phyloP scores from a whole-genome alignment of 2,888 invertebrate genomes.

The Aplocera efformata region DNA sequence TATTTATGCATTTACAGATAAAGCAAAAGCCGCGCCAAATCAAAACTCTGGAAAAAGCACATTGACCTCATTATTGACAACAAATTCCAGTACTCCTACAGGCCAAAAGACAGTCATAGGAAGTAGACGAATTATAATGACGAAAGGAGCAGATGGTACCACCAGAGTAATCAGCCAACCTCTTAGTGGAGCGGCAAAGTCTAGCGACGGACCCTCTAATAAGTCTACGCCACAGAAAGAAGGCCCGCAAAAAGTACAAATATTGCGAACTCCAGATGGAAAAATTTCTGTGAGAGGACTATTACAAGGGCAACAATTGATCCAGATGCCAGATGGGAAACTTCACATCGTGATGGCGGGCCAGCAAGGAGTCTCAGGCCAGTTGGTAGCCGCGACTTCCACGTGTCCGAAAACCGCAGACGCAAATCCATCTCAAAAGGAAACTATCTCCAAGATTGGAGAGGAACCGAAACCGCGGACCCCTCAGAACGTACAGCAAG shows the following conservation, averaged over 20 bases:
- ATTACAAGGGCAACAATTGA: slow-evolving; percentile 94
- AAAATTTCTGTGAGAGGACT: slow-evolving; percentile 95
- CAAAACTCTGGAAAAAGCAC: slow-evolving; percentile 82
- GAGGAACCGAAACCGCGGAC: slow-evolving; percentile 28
- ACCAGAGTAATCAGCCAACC: slow-evolving; percentile 83
- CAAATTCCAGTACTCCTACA: slow-evolving; percentile 67
- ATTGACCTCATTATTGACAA: slow-evolving; percentile 83
- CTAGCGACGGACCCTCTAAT: slow-evolving; percentile 42
- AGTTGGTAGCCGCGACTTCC: slow-evolving; percentile 62
- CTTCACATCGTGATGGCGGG: slow-evolving; percentile 89
- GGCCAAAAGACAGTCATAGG: slow-evolving; percentile 84
- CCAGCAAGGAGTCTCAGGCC: slow-evolving; percentile 76
- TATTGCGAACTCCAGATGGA: slow-evolving; percentile 93
- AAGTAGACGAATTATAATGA: slow-evolving; percentile 86
- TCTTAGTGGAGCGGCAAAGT: slow-evolving; percentile 63
- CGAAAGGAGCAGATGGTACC: slow-evolving; percentile 85
- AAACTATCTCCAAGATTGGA: slow-evolving; percentile 25
- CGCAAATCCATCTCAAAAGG: slow-evolving; percentile 27
- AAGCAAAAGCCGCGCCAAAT: slow-evolving; percentile 72
- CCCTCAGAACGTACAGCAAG: slow-evolving; percentile 38
- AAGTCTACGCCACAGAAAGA: slow-evolving; percentile 62
- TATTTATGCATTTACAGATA: slow-evolving; percentile 42
- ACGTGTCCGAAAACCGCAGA: slow-evolving; percentile 32
- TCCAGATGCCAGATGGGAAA: slow-evolving; percentile 96
- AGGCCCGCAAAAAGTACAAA: slow-evolving; percentile 90